These are phyloP conservation scores for Colostygia pectinataria DNA, from an alignment of 2,888 invertebrate genomes.

Conservation along the genomic window DNA sequence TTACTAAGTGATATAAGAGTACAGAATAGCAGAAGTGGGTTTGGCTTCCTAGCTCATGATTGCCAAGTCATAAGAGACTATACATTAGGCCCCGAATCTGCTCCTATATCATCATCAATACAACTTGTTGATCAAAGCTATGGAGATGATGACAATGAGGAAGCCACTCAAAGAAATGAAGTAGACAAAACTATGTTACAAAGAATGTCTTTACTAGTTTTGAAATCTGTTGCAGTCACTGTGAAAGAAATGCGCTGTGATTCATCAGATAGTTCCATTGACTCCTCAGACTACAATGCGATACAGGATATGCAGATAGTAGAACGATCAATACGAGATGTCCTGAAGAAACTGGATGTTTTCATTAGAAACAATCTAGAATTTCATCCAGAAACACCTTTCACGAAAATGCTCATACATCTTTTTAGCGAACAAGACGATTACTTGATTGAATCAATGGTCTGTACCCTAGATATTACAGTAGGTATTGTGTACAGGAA, in stretches of 20 bases:
- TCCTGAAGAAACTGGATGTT: constrained; percentile 89
- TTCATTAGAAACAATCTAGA: constrained; percentile 92
- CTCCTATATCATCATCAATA: constrained; percentile 63
- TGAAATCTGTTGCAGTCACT: constrained; percentile 94
- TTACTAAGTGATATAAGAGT: constrained; percentile 84
- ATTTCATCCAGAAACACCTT: constrained; percentile 93
- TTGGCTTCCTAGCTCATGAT: constrained; percentile 74
- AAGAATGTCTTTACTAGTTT: constrained; percentile 92
- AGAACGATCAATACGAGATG: constrained; percentile 92
- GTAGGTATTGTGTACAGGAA: constrained; percentile 92
- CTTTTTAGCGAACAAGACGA: constrained; percentile 96
- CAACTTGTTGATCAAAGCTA: constrained; percentile 75
- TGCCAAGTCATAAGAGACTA: constrained; percentile 67
- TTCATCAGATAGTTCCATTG: constrained; percentile 92
- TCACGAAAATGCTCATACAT: constrained; percentile 94
- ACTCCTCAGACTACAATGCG: constrained; percentile 92
- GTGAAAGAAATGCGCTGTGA: constrained; percentile 95
- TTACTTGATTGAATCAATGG: constrained; percentile 95
- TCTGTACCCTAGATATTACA: constrained; percentile 94
- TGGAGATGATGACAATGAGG: constrained; percentile 69
- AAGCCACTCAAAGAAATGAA: constrained; percentile 69
- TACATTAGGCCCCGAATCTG: constrained; percentile 62
- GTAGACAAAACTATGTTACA: constrained; percentile 92
- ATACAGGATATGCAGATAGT: constrained; percentile 95
- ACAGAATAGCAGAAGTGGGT: constrained; percentile 69